These are phyloP conservation scores for Calameuta pallipes DNA, from an alignment of 2,888 invertebrate species.

Conservation along the genomic window DNA sequence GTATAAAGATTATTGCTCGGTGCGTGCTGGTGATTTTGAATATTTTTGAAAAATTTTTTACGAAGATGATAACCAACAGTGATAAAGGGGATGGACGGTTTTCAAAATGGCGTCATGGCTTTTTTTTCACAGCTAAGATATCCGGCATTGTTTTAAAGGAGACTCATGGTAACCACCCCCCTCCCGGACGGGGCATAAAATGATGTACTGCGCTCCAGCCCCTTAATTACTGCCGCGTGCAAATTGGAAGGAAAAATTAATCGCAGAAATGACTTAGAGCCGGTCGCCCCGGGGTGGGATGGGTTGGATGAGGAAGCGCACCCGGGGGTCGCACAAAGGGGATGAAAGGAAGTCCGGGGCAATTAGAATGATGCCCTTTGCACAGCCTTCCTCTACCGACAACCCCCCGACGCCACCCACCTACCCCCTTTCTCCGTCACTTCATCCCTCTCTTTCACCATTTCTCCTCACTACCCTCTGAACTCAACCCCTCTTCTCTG, in stretches of 20 bases:
- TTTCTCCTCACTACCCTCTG: background rate
- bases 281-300: slow-evolving; percentile 30
- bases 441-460: slow-evolving; percentile 1
- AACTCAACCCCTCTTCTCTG: background rate
- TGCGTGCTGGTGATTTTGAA: background rate
- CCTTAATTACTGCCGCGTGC: slow-evolving; percentile 67
- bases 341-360: slow-evolving; percentile 67
- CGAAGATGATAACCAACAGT: background rate
- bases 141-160: slow-evolving; percentile 60
- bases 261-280: slow-evolving; percentile 67
- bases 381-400: slow-evolving; percentile 46
- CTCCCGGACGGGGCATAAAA: slow-evolving; percentile 41
- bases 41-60: background rate
- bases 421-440: slow-evolving; percentile 11
- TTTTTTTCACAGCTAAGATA: slow-evolving; percentile 15
- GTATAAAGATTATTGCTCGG: background rate
- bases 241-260: slow-evolving; percentile 68
- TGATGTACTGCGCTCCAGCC: slow-evolving; percentile 60
- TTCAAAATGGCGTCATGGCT: background rate
- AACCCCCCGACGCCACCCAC: slow-evolving; percentile 22
- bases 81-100: background rate
- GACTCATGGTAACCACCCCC: slow-evolving; percentile 18
- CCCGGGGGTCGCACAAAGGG: slow-evolving; percentile 63
- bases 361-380: slow-evolving; percentile 66
- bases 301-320: slow-evolving; percentile 60